Evolutionary conservation across 2,797 vertebrate genomes (phyloP).

Genomic region (Channa striata): DNA sequence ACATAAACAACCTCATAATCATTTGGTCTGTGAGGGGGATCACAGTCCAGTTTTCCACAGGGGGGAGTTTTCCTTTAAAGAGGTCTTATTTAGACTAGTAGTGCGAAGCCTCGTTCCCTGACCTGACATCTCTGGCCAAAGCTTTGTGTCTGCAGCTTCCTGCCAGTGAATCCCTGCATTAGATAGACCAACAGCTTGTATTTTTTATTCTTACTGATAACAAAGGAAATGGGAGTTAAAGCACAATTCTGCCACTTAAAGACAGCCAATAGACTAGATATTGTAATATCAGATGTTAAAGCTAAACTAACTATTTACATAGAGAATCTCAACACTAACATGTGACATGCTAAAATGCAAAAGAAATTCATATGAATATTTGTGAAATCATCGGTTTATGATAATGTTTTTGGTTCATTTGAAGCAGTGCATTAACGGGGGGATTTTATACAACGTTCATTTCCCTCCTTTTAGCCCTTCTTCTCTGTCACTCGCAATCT

Average conservation of each 20-base stretch:
- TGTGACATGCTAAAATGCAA: constrained; percentile 97
- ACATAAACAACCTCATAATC: too few species aligned
- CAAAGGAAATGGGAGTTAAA: constrained; percentile 95
- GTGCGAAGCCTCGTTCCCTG: constrained; percentile 85
- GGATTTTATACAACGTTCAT: constrained; percentile 92
- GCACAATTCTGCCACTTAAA: constrained; percentile 99
- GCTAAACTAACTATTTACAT: constrained; percentile 95
- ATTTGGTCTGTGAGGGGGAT: neutral
- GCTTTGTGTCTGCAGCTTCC: constrained; percentile 95
- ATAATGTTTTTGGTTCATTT: constrained; percentile 93
- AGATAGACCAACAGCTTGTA: constrained; percentile 93
- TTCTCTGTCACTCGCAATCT: constrained; percentile 71
- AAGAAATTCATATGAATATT: constrained; percentile 94
- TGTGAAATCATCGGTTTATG: constrained; percentile 95
- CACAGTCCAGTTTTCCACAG: neutral
- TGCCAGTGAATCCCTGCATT: constrained; percentile 93
- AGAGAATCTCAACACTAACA: constrained; percentile 90
- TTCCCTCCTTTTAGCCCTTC: constrained; percentile 69
- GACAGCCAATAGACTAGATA: constrained; percentile 89
- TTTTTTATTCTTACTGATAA: constrained; percentile 90
- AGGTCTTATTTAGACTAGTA: constrained; percentile 62
- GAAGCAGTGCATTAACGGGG: constrained; percentile 93
- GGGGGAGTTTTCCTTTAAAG: constrained; percentile 68
- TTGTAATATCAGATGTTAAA: constrained; percentile 91
- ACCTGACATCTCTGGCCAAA: constrained; percentile 86